phyloP scores from a whole-genome alignment of 2,113 vertebrate genomes.

The Sakesphorus luctuosus region DNA sequence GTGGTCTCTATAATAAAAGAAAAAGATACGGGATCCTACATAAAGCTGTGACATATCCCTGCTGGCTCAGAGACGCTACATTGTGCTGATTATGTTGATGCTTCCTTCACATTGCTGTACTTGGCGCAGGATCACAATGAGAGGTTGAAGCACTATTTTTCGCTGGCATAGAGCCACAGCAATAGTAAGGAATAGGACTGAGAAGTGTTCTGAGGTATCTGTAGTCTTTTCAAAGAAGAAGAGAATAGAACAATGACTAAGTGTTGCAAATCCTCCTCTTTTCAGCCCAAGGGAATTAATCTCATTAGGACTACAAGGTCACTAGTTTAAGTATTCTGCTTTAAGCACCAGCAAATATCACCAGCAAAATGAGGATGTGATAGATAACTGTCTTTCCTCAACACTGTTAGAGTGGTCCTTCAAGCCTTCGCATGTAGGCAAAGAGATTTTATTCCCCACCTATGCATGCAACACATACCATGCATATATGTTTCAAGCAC shows the following conservation, averaged over 20 bases:
- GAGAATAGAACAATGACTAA: constrained; percentile 3
- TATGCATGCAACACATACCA: not conserved
- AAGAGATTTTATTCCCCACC: not conserved
- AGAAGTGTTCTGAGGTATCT: not conserved
- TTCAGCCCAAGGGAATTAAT: not conserved
- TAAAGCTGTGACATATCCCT: constrained; percentile 74
- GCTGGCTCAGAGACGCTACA: constrained; percentile 73
- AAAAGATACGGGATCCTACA: constrained; percentile 68
- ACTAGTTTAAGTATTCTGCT: not conserved
- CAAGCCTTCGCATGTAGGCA: not conserved
- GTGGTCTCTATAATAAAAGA: constrained; percentile 77
- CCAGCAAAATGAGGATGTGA: not conserved
- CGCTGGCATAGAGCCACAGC: constrained; percentile 64
- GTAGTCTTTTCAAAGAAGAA: constrained; percentile 3
- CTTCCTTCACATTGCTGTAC: constrained; percentile 77
- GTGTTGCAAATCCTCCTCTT: not conserved
- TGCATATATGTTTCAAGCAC: not conserved
- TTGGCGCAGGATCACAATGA: constrained; percentile 78
- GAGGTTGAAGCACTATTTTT: constrained; percentile 65
- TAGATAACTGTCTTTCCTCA: not conserved
- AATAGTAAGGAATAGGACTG: constrained; percentile 23
- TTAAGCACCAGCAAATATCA: not conserved
- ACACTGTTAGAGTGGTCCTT: not conserved
- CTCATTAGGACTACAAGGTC: not conserved
- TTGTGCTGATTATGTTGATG: constrained; percentile 76